phyloP scores from a whole-genome alignment of 2,113 vertebrate species.

The Hippopotamus amphibius region DNA sequence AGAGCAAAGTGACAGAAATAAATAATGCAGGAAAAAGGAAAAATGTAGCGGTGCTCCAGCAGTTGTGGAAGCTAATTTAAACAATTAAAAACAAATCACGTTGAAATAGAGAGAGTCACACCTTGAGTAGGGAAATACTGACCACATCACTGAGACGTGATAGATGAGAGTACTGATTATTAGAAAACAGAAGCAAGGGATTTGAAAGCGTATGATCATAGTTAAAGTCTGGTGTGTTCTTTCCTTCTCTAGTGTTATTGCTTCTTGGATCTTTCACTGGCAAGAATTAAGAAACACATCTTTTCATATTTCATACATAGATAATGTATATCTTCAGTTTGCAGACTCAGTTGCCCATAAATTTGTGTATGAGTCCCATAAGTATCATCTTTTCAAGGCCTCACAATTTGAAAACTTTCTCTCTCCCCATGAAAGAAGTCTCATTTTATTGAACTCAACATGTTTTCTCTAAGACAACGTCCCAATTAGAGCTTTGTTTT shows the following conservation, averaged over 20 bases:
- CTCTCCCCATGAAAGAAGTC: neutral
- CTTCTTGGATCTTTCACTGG: neutral
- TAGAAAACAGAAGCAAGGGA: neutral
- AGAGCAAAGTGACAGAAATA: neutral
- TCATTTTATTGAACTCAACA: neutral
- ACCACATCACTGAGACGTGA: neutral
- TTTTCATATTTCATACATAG: no score
- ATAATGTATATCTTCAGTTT: neutral
- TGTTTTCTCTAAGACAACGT: neutral
- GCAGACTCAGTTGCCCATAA: neutral
- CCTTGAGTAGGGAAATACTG: accelerated
- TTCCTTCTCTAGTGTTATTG: neutral
- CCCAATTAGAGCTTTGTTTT: neutral
- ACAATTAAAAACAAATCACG: neutral
- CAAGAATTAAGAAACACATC: neutral
- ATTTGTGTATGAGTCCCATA: neutral
- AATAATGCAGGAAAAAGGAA: neutral
- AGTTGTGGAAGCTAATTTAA: neutral
- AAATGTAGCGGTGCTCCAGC: neutral
- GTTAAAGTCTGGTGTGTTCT: neutral
- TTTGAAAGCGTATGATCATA: neutral
- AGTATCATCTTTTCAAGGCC: neutral
- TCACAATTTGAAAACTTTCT: neutral
- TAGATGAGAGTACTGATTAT: neutral
- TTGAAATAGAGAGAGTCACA: neutral